Percentiles rank a stretch among this genome's conserved stretches.
phyloP scores from a whole-genome alignment of 2,113 vertebrate species.

The Panthera uncia region DNA sequence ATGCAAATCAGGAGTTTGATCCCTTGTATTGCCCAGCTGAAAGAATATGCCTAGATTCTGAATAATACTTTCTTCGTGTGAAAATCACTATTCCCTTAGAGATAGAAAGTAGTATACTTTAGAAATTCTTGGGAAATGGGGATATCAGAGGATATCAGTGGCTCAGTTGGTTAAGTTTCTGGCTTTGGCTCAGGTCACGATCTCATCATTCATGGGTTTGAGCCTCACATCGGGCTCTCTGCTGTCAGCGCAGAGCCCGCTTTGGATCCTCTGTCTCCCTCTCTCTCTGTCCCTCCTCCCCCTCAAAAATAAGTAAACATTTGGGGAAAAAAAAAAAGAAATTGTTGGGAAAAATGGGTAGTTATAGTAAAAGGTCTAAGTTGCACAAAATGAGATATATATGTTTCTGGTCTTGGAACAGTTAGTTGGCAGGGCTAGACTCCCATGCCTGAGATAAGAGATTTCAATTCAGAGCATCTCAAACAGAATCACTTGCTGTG shows the following conservation, averaged over 20 bases:
- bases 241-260: too few species aligned
- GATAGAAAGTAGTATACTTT: not conserved
- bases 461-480: not conserved
- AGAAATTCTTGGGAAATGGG: not conserved
- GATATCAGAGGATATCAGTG: too few species aligned
- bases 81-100: not conserved
- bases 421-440: not conserved
- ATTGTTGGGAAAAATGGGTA: not conserved
- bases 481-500: not conserved
- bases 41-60: not conserved
- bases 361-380: not conserved
- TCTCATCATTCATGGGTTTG: too few species aligned
- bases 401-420: not conserved
- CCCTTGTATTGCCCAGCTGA: not conserved
- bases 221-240: too few species aligned
- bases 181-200: too few species aligned
- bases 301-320: too few species aligned
- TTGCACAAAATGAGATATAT: not conserved
- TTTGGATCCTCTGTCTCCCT: too few species aligned
- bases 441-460: not conserved
- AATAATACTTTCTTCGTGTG: not conserved
- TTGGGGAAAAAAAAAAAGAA: not conserved
- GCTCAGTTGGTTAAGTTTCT: too few species aligned
- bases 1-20: not conserved
- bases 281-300: too few species aligned